Evolutionary conservation across 2,797 vertebrate species (phyloP).

Genomic region (Ciconia nigra): DNA sequence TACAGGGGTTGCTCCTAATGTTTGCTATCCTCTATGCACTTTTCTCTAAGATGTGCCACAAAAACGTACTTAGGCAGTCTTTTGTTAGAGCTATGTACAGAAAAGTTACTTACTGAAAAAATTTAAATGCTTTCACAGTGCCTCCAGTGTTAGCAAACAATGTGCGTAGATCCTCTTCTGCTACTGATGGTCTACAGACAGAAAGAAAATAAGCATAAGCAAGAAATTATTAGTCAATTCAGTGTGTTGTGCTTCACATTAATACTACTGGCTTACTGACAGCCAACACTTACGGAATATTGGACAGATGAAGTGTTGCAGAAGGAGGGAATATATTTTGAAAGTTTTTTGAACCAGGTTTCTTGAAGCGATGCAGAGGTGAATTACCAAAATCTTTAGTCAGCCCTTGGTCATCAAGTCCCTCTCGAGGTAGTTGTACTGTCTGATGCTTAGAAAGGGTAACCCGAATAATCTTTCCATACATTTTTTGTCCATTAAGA

Average conservation of each 20-base stretch:
- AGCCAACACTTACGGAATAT: constrained; percentile 89
- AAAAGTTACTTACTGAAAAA: constrained; percentile 91
- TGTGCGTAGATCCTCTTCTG: constrained; percentile 91
- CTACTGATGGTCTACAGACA: constrained; percentile 86
- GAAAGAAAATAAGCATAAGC: background rate
- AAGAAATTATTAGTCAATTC: background rate
- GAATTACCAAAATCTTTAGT: constrained; percentile 98
- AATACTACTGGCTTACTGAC: background rate
- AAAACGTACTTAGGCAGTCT: background rate
- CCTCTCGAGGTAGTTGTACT: constrained; percentile 93
- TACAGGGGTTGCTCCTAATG: background rate
- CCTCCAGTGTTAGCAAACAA: constrained; percentile 94
- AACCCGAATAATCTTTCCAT: constrained; percentile 95
- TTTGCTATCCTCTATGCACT: background rate
- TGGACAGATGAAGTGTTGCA: constrained; percentile 94
- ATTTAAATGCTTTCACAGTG: constrained; percentile 97
- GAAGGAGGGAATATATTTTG: constrained; percentile 98
- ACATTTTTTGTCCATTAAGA: constrained; percentile 97
- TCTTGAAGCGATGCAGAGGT: constrained; percentile 96
- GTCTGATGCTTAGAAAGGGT: constrained; percentile 96
- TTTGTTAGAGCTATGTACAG: background rate
- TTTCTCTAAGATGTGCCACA: background rate
- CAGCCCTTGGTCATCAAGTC: constrained; percentile 94
- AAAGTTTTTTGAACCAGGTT: constrained; percentile 97
- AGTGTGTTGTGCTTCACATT: background rate